phyloP scores from a whole-genome alignment of 2,888 invertebrate species.

The Andrena minutula region DNA sequence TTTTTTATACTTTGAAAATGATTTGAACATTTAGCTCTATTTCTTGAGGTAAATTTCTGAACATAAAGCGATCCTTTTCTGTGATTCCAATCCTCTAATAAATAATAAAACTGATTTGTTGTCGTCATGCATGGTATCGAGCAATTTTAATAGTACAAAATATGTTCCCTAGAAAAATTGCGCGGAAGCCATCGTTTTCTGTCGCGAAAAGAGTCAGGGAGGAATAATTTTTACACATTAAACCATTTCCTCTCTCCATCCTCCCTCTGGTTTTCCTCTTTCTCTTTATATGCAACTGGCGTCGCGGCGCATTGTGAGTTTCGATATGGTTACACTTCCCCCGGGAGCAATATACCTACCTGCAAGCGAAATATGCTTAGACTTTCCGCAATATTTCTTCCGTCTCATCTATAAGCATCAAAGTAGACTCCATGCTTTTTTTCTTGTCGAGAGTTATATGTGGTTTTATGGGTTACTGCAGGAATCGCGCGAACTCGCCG shows the following conservation, averaged over 20 bases:
- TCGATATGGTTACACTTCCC: constrained; percentile 66
- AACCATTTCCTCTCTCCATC: neutral
- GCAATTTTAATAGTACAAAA: too few relatives aligned
- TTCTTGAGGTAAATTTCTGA: too few relatives aligned
- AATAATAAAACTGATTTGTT: too few relatives aligned
- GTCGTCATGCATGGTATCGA: too few relatives aligned
- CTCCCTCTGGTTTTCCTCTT: neutral
- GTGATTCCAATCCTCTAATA: too few relatives aligned
- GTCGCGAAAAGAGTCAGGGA: neutral
- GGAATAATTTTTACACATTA: constrained; percentile 22
- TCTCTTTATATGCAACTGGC: constrained; percentile 63
- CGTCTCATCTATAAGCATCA: constrained; percentile 30
- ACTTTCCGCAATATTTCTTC: constrained; percentile 59
- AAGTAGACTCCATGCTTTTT: neutral
- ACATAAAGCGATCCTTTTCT: too few relatives aligned
- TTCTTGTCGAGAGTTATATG: neutral
- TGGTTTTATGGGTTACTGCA: neutral
- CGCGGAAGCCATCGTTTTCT: neutral
- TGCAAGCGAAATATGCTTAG: constrained; percentile 65
- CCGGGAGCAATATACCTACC: constrained; percentile 57
- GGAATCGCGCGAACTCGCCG: neutral
- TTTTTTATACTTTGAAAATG: too few relatives aligned
- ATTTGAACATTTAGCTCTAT: too few relatives aligned
- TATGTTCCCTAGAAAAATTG: too few relatives aligned
- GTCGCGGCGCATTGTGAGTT: constrained; percentile 63